Conservation (phyloP, 2,113 vertebrate species). For the Lophura nycthemera region DNA sequence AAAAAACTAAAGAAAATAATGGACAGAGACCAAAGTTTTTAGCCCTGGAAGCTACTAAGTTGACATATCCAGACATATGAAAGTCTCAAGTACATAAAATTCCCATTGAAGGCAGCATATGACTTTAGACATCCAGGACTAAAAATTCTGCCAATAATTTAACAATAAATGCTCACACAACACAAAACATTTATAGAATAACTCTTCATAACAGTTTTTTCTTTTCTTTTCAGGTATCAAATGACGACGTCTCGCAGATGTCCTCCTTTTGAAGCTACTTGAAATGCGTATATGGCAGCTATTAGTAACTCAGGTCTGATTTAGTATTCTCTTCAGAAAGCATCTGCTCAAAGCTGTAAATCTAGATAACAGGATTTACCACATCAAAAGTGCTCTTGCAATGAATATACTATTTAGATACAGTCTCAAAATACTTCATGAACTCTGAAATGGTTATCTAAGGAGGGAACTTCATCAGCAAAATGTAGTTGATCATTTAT, state of each 20-base stretch:
- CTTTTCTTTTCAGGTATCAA: conserved; percentile 12
- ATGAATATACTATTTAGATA: conserved; percentile 4
- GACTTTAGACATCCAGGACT: not conserved
- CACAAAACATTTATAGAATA: not conserved
- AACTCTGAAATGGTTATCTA: conserved; percentile 96
- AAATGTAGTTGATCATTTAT: conserved; percentile 90
- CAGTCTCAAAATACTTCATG: conserved; percentile 84
- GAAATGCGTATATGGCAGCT: conserved; percentile 19
- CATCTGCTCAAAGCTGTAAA: conserved; percentile 21
- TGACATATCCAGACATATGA: not conserved
- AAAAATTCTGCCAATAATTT: not conserved
- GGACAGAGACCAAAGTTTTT: not conserved
- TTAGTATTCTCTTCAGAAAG: conserved; percentile 24
- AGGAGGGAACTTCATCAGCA: conserved; percentile 85
- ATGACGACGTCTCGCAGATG: not conserved
- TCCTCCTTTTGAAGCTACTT: conserved; percentile 10
- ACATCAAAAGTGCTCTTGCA: conserved; percentile 46
- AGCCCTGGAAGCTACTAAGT: not conserved
- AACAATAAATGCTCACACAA: not conserved
- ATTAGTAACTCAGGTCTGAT: conserved; percentile 6
- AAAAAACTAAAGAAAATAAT: not conserved
- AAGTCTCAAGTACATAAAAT: not conserved
- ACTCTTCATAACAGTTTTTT: not conserved
- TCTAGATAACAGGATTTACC: conserved; percentile 21
- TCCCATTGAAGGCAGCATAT: not conserved